These are phyloP conservation scores for Acanthosepion pharaonis DNA, from an alignment of 2,888 invertebrate genomes.

Conservation along the genomic window DNA sequence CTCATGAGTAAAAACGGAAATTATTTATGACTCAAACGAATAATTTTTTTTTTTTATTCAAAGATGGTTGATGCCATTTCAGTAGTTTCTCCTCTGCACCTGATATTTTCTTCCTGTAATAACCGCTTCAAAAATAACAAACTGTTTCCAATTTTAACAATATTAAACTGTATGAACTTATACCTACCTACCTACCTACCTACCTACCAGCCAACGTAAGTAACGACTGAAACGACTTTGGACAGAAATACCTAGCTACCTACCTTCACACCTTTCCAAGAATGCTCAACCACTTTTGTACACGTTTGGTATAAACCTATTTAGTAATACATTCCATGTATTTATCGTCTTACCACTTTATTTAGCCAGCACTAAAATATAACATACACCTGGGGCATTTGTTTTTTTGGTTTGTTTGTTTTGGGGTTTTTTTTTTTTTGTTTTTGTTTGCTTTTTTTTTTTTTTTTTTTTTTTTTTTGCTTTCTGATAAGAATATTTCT, in stretches of 20 bases:
- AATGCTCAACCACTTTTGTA: neutral
- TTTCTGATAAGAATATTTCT: neutral
- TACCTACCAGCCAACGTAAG: neutral
- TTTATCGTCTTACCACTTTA: neutral
- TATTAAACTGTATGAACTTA: conserved; percentile 1
- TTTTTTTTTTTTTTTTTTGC: neutral
- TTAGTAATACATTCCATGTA: neutral
- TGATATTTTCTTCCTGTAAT: neutral
- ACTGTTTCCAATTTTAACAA: conserved; percentile 33
- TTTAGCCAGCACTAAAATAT: neutral
- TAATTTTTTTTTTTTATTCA: no score
- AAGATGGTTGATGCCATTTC: neutral
- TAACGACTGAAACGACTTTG: neutral
- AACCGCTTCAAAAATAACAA: neutral
- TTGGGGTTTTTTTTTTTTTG: neutral
- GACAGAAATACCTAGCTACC: neutral
- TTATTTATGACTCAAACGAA: no score
- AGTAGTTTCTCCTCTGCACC: neutral
- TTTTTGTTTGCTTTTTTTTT: neutral
- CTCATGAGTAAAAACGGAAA: no score
- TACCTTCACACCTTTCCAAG: neutral
- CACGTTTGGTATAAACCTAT: neutral
- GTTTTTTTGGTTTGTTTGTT: no score
- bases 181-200: neutral
- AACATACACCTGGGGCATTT: neutral